phyloP scores from a whole-genome alignment of 2,797 vertebrate species.

The Lepilemur ruficaudatus region DNA sequence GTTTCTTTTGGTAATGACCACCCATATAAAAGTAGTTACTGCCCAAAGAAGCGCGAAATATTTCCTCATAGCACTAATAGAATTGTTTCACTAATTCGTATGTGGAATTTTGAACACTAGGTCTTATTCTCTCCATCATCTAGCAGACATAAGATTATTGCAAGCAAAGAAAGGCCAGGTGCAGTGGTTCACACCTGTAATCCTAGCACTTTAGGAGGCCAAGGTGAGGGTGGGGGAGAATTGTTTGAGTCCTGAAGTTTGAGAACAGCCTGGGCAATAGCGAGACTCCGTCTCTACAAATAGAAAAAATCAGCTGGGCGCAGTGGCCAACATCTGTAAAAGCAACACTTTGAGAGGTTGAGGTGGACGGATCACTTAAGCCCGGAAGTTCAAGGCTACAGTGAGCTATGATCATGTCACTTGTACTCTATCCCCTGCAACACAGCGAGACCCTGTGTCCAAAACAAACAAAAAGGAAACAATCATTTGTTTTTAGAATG shows the following conservation, averaged over 20 bases:
- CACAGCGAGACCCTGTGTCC: not conserved
- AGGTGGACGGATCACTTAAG: not conserved
- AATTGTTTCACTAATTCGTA: not conserved
- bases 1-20: not conserved
- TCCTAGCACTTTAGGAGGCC: not conserved
- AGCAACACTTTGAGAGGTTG: not conserved
- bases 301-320: not conserved
- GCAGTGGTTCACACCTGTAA: not conserved
- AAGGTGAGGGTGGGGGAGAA: not conserved
- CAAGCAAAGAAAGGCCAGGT: not conserved
- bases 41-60: not conserved
- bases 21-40: not conserved
- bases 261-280: not conserved
- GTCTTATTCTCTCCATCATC: not conserved
- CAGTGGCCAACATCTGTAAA: not conserved
- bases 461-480: not conserved
- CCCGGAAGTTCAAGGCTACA: not conserved
- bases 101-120: not conserved
- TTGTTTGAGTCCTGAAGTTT: not conserved
- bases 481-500: not conserved
- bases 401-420: not conserved
- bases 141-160: not conserved
- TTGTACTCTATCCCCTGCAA: not conserved
- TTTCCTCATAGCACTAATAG: not conserved
- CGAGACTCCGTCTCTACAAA: not conserved